These are phyloP conservation scores for Etheostoma nigrum DNA, from an alignment of 2,797 vertebrate genomes.

Conservation along the genomic window DNA sequence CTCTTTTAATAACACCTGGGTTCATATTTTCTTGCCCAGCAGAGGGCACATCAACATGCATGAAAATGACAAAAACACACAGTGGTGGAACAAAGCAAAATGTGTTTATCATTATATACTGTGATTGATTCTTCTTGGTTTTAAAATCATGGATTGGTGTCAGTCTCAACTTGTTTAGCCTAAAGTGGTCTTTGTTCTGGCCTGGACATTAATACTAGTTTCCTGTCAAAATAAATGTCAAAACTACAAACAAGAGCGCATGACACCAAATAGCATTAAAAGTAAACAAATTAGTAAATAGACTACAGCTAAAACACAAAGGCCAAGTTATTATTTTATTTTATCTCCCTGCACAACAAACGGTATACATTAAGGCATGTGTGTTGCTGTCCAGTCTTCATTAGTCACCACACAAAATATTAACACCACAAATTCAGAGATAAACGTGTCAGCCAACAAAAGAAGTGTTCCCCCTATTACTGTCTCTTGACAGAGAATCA, in stretches of 20 bases:
- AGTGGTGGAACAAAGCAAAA: not conserved
- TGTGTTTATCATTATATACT: not conserved
- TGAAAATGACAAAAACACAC: not conserved
- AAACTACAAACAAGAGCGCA: not conserved
- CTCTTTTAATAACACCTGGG: not conserved
- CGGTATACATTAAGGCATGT: not conserved
- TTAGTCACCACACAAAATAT: conserved; percentile 2
- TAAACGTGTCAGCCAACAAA: conserved; percentile 19
- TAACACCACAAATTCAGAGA: conserved; percentile 18
- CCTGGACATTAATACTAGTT: not conserved
- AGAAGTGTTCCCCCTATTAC: not conserved
- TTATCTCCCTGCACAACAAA: not conserved
- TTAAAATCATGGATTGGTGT: not conserved
- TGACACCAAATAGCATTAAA: not conserved
- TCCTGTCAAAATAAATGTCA: not conserved
- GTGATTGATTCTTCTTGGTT: not conserved
- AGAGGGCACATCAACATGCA: not conserved
- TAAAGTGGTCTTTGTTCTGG: not conserved
- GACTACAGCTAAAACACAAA: not conserved
- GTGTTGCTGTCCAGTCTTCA: conserved; percentile 3
- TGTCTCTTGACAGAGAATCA: conserved; percentile 12
- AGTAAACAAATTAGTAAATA: not conserved
- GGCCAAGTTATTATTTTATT: not conserved
- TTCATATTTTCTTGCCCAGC: not conserved
- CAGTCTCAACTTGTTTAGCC: not conserved